Base-by-base conservation (phyloP, 2,113 vertebrate genomes). In the Corythoichthys haematopterus region DNA sequence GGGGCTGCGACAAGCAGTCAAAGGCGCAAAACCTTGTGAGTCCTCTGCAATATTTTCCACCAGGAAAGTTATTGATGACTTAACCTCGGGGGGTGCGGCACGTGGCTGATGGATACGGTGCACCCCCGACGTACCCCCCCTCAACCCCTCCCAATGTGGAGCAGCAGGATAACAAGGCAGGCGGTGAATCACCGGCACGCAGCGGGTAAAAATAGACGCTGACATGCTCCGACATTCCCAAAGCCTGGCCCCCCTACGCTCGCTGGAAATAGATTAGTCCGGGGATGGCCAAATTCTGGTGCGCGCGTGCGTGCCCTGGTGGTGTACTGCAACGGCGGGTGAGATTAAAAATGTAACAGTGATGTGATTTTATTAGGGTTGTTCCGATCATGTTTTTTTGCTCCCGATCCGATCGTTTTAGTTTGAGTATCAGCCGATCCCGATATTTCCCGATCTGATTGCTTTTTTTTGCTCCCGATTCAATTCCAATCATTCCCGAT, bases 51-150 rank as follows among this genome's bases (percentile, higher is more conserved):
- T 80, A 84, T 87, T 86, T 43, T 84, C 83, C 86, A 86, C 75
- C 80, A 79, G 86, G 78, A 89, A 72, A 83, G 85, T 91, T 91
- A 93, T 92, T 91, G 86, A 92, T 89, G 91, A 90, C 88, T 91
- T 92, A 89, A 92, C 91, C 91, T 93, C 87, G 81, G 87, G 88
- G 88, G 90, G 88, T 84, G 83, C 72, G 77, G 89, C 90, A 90
- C 90, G 88, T 77, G 88, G 82, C 85, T 91, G 91, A 92, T 91
- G 88, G 88, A 91, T 90, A 90, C 81, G 77, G 80, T 81, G 84
- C 81, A 85, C 59, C 16, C 51, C 51, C 51, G 20, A 28, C 20
- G n/a, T 43, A 4, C 40, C 55, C 28, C 55, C 55, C 33, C 12
- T 4, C 50, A 16, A 6, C 40, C n/a, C 11, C 60, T 15, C 73